Evolutionary conservation across 2,113 vertebrate genomes (phyloP).

Genomic region (Nycticebus coucang): DNA sequence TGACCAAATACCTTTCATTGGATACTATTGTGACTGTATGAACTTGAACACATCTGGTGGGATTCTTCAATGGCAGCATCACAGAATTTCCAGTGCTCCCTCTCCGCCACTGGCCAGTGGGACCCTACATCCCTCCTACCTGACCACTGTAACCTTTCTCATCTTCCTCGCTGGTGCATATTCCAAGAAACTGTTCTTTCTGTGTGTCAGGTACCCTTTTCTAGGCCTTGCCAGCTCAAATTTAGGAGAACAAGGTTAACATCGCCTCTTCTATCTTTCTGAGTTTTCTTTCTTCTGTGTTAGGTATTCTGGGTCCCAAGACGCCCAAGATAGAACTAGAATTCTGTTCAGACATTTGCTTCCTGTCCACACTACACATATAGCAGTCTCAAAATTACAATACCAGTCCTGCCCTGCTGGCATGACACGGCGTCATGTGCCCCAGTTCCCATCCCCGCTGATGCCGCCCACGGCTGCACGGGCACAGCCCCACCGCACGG

Average conservation of each 20-base stretch:
- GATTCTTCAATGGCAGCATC: background rate
- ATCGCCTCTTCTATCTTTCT: background rate
- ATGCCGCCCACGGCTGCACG: accelerated
- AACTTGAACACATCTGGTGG: background rate
- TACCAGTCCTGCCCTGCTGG: no score
- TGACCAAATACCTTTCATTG: background rate
- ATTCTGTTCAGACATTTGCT: background rate
- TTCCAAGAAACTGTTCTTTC: background rate
- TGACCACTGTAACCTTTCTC: accelerated
- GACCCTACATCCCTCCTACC: accelerated
- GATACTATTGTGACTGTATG: background rate
- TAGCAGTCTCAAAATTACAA: background rate
- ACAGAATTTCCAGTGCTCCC: background rate
- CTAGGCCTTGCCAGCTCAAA: background rate
- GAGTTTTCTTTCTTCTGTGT: background rate
- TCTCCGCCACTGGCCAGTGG: accelerated
- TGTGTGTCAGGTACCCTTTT: background rate
- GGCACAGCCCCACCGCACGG: background rate
- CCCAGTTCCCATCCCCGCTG: accelerated
- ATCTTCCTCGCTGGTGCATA: no score
- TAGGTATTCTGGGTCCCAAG: no score
- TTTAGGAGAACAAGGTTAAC: background rate
- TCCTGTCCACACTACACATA: background rate
- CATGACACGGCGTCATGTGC: accelerated
- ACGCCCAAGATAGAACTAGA: background rate